phyloP scores from a whole-genome alignment of 2,113 vertebrate species.

The Sylvilagus bachmani region DNA sequence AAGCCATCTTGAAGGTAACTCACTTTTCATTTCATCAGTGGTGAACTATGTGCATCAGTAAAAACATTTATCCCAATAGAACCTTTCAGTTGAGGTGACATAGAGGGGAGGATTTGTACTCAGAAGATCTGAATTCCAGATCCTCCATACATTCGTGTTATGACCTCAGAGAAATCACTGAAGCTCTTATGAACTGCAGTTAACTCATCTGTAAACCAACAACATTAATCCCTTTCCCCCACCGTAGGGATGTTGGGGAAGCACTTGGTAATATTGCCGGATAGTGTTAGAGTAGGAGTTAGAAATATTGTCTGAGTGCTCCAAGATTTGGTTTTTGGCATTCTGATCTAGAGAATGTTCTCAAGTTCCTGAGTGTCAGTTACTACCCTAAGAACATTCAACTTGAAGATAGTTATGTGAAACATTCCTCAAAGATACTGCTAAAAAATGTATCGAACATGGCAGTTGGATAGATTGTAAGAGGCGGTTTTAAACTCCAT shows the following conservation, averaged over 20 bases:
- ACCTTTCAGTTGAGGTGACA: background rate
- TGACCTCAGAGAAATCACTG: background rate
- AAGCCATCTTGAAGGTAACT: conserved; percentile 44
- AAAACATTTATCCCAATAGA: conserved; percentile 17
- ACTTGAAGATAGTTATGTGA: conserved; percentile 7
- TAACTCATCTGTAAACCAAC: conserved; percentile 36
- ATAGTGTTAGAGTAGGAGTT: conserved; percentile 33
- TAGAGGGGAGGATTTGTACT: conserved; percentile 9
- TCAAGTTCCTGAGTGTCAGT: background rate
- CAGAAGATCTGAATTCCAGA: background rate
- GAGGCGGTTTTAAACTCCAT: conserved; percentile 21
- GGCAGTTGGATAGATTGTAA: conserved; percentile 44
- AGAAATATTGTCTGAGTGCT: conserved; percentile 42
- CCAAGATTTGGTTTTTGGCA: conserved; percentile 27
- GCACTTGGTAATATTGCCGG: conserved; percentile 31
- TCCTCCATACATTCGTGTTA: background rate
- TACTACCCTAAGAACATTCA: conserved; percentile 18
- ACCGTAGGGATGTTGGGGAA: conserved; percentile 30
- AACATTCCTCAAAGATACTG: conserved; percentile 40
- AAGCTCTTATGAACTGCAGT: conserved; percentile 15
- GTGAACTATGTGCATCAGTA: background rate
- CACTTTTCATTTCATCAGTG: conserved; percentile 26
- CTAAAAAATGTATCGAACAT: conserved; percentile 21
- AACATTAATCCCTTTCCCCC: background rate
- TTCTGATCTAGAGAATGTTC: background rate